Evolutionary conservation across 2,888 invertebrate genomes (phyloP).

Genomic region (Leptinotarsa rubiginosa): DNA sequence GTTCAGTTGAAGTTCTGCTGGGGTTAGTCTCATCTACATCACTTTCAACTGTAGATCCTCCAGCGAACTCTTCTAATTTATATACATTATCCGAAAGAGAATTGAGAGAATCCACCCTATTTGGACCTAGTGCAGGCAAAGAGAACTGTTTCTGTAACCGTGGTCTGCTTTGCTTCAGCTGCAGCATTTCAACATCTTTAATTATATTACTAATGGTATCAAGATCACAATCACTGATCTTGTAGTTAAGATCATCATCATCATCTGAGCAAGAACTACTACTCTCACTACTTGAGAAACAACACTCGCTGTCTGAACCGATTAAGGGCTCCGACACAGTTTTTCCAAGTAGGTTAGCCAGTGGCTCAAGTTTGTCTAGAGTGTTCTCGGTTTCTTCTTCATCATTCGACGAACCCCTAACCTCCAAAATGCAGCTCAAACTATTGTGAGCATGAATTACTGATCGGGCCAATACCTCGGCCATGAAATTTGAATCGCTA

Average conservation of each 20-base stretch:
- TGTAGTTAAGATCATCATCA: conserved; percentile 59
- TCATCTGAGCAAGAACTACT: conserved; percentile 58
- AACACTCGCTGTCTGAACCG: conserved; percentile 43
- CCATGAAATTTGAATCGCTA: conserved; percentile 72
- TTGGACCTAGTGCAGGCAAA: conserved; percentile 50
- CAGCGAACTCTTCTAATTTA: background rate
- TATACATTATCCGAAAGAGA: conserved; percentile 36
- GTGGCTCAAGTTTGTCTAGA: conserved; percentile 49
- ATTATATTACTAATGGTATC: conserved; percentile 73
- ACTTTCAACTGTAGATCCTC: background rate
- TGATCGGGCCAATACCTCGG: conserved; percentile 75
- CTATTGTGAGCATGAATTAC: conserved; percentile 73
- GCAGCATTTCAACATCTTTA: conserved; percentile 66
- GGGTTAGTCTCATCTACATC: background rate
- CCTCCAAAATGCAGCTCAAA: conserved; percentile 72
- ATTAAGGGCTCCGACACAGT: conserved; percentile 51
- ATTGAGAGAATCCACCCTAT: conserved; percentile 44
- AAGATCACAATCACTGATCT: conserved; percentile 56
- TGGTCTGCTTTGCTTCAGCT: conserved; percentile 44
- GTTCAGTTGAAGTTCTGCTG: background rate
- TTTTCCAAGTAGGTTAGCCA: conserved; percentile 49
- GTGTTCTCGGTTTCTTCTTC: conserved; percentile 61
- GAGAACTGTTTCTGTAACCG: conserved; percentile 53
- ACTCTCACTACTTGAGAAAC: conserved; percentile 47
- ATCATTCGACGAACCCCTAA: conserved; percentile 66